Conservation (phyloP, 1,140 invertebrate genomes). For the Thereuonema tuberculata region DNA sequence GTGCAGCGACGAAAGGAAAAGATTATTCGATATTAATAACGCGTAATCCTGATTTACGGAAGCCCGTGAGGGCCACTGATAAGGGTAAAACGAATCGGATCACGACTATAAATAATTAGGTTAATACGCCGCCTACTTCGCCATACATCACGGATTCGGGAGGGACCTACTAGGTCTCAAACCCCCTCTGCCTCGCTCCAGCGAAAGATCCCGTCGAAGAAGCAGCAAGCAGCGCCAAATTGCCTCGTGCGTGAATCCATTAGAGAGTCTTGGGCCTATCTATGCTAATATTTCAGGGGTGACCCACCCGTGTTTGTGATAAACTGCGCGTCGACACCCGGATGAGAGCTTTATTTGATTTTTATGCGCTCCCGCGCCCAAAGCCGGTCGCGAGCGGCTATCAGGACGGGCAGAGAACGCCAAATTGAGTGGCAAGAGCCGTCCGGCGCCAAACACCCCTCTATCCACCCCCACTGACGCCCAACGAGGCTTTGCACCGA, state of each 20-base stretch:
- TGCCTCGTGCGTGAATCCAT: conserved; percentile 5
- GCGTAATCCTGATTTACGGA: conserved; percentile 14
- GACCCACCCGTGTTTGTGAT: neutral
- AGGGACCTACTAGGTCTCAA: neutral
- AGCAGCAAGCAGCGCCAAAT: conserved; percentile 1
- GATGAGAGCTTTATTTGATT: conserved; percentile 10
- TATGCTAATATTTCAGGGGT: conserved; percentile 5
- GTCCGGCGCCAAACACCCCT: too few species aligned
- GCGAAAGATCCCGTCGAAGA: neutral
- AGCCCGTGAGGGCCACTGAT: conserved; percentile 9
- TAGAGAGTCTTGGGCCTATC: neutral
- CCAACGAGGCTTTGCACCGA: too few species aligned
- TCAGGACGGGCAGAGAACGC: too few species aligned
- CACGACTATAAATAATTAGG: conserved; percentile 14
- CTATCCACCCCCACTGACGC: too few species aligned
- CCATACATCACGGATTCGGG: conserved; percentile 11
- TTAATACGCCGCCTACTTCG: conserved; percentile 3
- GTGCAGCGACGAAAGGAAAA: neutral
- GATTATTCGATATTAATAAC: conserved; percentile 9
- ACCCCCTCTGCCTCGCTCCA: neutral
- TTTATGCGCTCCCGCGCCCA: conserved; percentile 5
- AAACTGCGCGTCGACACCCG: neutral
- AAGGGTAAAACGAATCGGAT: conserved; percentile 13
- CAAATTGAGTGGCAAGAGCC: too few species aligned
- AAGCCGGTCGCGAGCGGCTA: too few species aligned